Percentiles rank a stretch among this genome's conserved stretches.
Evolutionary conservation across 2,113 vertebrate species (phyloP).

Genomic region (Pontoporia blainvillei): DNA sequence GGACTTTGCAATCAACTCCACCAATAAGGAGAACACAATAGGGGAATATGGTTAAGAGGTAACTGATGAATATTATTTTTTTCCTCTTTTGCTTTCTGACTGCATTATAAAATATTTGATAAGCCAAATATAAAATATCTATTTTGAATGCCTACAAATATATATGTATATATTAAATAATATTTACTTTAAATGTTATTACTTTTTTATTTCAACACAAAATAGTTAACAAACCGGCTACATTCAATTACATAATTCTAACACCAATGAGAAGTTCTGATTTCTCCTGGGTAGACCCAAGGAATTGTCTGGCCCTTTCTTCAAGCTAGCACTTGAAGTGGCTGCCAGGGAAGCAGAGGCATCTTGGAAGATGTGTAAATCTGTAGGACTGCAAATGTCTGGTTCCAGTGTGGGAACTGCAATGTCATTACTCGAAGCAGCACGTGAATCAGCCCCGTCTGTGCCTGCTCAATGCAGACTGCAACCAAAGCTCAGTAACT

Average conservation of each 20-base stretch:
- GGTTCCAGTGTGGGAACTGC: neutral
- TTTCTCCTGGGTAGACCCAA: neutral
- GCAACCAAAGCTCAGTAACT: neutral
- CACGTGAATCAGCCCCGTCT: neutral
- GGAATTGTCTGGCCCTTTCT: neutral
- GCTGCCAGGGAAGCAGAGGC: neutral
- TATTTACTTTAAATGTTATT: neutral
- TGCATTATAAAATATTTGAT: neutral
- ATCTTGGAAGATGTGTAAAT: neutral
- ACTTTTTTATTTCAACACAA: neutral
- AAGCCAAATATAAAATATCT: neutral
- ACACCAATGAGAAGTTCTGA: neutral
- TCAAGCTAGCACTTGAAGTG: neutral
- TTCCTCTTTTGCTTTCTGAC: neutral
- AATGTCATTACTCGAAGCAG: neutral
- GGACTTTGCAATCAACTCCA: neutral
- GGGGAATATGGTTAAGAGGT: neutral
- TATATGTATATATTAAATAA: neutral
- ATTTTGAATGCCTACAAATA: neutral
- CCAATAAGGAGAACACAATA: neutral
- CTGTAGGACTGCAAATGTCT: neutral
- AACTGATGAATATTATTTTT: neutral
- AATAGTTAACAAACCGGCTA: neutral
- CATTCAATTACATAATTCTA: neutral
- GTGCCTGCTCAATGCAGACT: neutral